Conservation (phyloP, 2,113 vertebrate species). For the Cacatua alba region DNA sequence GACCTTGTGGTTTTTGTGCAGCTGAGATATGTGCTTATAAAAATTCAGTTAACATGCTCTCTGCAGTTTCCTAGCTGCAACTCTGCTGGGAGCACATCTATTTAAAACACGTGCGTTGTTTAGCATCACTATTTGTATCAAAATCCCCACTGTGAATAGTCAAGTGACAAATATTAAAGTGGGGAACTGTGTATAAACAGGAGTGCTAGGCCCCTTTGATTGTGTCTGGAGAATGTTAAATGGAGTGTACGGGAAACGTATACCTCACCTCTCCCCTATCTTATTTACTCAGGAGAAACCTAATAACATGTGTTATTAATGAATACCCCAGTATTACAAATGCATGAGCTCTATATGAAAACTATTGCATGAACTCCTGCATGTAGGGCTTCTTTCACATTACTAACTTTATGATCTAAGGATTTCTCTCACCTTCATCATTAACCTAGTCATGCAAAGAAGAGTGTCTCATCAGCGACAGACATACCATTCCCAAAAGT, state of each 20-base stretch:
- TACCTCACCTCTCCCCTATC: neutral
- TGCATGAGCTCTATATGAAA: neutral
- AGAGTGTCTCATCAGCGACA: neutral
- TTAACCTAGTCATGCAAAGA: neutral
- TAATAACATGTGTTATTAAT: neutral
- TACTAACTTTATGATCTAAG: neutral
- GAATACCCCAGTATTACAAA: neutral
- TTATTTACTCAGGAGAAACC: neutral
- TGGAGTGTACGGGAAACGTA: neutral
- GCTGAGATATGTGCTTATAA: constrained; percentile 45
- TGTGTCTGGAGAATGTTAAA: constrained; percentile 22
- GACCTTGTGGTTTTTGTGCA: constrained; percentile 53
- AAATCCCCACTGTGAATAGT: constrained; percentile 57
- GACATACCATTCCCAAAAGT: neutral
- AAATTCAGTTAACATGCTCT: constrained; percentile 46
- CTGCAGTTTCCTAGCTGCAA: constrained; percentile 40
- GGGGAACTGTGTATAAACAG: constrained; percentile 12
- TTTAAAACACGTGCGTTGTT: constrained; percentile 52
- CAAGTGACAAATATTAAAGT: constrained; percentile 54
- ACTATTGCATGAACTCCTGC: neutral
- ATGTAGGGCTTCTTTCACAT: neutral
- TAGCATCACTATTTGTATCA: constrained; percentile 28
- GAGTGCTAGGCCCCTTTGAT: neutral
- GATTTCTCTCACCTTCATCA: neutral
- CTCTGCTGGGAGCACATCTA: constrained; percentile 29